These are phyloP conservation scores for Hybognathus amarus DNA, from an alignment of 2,797 vertebrate genomes.

Conservation along the genomic window DNA sequence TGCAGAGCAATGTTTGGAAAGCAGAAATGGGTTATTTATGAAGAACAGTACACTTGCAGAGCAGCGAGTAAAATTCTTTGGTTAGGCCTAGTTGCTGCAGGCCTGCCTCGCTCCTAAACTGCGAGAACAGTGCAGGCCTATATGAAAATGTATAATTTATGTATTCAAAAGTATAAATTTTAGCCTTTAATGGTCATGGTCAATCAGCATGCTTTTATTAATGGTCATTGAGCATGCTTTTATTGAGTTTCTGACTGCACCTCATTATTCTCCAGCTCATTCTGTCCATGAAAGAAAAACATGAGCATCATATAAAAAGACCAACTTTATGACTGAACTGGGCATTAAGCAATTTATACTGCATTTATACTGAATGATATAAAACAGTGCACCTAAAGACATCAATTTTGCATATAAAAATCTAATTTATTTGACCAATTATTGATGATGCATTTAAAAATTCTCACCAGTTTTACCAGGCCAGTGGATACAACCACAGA, in stretches of 20 bases:
- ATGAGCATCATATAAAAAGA: slow-evolving; percentile 20
- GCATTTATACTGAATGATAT: neutral
- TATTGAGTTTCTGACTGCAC: slow-evolving; percentile 44
- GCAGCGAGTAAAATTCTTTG: neutral
- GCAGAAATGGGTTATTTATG: slow-evolving; percentile 12
- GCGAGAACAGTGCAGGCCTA: neutral
- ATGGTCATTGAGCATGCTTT: no score
- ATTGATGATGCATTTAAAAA: slow-evolving; percentile 28
- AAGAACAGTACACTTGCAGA: slow-evolving; percentile 10
- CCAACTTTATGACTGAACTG: neutral
- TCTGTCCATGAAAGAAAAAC: slow-evolving; percentile 39
- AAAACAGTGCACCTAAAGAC: neutral
- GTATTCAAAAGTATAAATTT: neutral
- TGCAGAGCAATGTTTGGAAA: slow-evolving; percentile 13
- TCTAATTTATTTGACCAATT: neutral
- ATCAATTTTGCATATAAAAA: neutral
- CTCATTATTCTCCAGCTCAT: slow-evolving; percentile 52
- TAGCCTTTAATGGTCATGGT: slow-evolving; percentile 1
- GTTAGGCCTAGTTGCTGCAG: neutral
- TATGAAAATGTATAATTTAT: neutral
- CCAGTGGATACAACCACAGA: slow-evolving; percentile 81
- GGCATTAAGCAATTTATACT: neutral
- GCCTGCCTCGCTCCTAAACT: neutral
- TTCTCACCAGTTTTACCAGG: slow-evolving; percentile 81
- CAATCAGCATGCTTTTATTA: neutral